These are phyloP conservation scores for Drosophila pseudoananassae DNA, from an alignment of 1,140 invertebrate genomes.

Conservation along the genomic window DNA sequence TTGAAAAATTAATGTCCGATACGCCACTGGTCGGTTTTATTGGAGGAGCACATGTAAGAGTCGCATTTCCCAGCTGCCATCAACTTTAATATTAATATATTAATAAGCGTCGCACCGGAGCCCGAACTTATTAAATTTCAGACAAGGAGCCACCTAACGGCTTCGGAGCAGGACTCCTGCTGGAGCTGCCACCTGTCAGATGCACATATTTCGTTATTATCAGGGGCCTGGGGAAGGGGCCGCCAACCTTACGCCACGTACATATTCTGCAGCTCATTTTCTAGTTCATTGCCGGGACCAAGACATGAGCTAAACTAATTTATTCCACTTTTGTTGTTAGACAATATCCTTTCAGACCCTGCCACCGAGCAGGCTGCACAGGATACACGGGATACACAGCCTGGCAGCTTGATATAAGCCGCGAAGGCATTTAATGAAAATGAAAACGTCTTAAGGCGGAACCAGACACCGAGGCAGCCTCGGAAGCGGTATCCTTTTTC, in stretches of 20 bases:
- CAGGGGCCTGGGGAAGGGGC: slow-evolving; percentile 28
- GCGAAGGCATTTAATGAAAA: slow-evolving; percentile 79
- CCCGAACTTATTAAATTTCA: slow-evolving; percentile 67
- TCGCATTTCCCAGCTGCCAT: slow-evolving; percentile 48
- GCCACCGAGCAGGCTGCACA: slow-evolving; percentile 32
- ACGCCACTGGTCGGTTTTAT: slow-evolving; percentile 13
- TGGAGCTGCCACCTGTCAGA: slow-evolving; percentile 69
- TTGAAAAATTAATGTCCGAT: slow-evolving; percentile 75
- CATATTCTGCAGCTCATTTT: slow-evolving; percentile 77
- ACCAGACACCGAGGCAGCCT: slow-evolving; percentile 23
- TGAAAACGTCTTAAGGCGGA: slow-evolving; percentile 68
- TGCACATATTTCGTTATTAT: slow-evolving; percentile 81
- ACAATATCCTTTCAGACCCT: slow-evolving; percentile 68
- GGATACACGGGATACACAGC: slow-evolving; percentile 43
- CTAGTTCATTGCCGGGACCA: slow-evolving; percentile 78
- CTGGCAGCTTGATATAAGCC: slow-evolving; percentile 24
- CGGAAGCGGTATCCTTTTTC: slow-evolving; percentile 66
- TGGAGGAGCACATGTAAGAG: slow-evolving; percentile 33
- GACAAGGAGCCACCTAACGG: slow-evolving; percentile 34
- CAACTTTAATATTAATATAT: slow-evolving; percentile 61
- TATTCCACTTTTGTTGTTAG: slow-evolving; percentile 82
- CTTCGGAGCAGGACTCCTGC: slow-evolving; percentile 3
- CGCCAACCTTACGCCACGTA: slow-evolving; percentile 53
- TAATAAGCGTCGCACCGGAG: slow-evolving; percentile 58
- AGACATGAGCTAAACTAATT: slow-evolving; percentile 81